Evolutionary conservation across 2,113 vertebrate species (phyloP), one percentile per base, ranked within the genome.

Genomic region (Ptilorrhoa leucosticta): DNA sequence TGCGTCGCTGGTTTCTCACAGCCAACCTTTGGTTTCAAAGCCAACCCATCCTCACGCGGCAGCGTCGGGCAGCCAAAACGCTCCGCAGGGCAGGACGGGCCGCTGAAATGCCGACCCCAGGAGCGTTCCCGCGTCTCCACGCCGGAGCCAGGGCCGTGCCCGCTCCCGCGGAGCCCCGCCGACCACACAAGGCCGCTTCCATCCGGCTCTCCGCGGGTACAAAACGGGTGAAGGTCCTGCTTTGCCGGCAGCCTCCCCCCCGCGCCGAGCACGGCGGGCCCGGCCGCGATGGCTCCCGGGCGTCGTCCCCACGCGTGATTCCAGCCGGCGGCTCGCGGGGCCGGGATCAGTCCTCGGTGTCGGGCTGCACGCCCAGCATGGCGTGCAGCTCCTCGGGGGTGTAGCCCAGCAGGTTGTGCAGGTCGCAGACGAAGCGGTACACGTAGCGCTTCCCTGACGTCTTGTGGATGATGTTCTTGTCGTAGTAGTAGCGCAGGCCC

Each of bases 391-490:
- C 99, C 87, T 99, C 98, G 0, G 98, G 98, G 0, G 98, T 97
- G 96, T 99, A 99, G 7, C 99, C 99, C 95, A 99, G 97, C 83
- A 99, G 94, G 78, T 97, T 99, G 58, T 99, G 98, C 40, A 99
- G 98, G 97, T 99, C 99, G 2, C 99, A 99, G 15, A 99, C 99
- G 9, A 99, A 99, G 83, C 99, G 98, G 85, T 99, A 99, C 22
- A 99, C 99, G 1, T 99, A 99, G 75, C 99, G 98, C 40, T 99
- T 99, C 4, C 99, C 99, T 0, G 98, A 97, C 0, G 99, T 99
- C 97, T 99, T 99, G 97, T 99, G 99, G 96, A 99, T 99, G 96
- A 99, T 99, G 96, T 99, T 99, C 96, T 99, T 99, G 98, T 99
- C 99, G 1, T 99, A 99, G 51, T 99, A 99, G 58, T 99, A 99